These are phyloP conservation scores for Lasiurus borealis DNA, from an alignment of 2,113 vertebrate genomes.

Conservation along the genomic window DNA sequence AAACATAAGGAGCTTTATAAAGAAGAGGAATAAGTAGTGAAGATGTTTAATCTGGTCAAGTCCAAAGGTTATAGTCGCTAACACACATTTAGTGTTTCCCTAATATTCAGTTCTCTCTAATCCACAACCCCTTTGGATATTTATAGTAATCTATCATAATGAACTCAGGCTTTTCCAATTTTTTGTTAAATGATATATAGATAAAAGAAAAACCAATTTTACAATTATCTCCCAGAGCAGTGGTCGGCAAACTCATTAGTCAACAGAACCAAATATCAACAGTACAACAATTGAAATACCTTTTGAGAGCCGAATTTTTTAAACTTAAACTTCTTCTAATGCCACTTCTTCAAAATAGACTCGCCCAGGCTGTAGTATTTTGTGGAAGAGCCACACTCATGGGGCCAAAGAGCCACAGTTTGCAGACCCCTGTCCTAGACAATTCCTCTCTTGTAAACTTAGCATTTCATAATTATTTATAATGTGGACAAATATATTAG, in stretches of 20 bases:
- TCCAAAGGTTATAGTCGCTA: conserved; percentile 1
- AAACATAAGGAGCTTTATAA: conserved; percentile 72
- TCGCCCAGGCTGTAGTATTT: too few relatives aligned
- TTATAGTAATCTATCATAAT: conserved; percentile 53
- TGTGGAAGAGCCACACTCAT: too few relatives aligned
- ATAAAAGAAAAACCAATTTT: conserved; percentile 53
- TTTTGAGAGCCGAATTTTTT: too few relatives aligned
- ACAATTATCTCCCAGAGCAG: neutral
- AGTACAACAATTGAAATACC: too few relatives aligned
- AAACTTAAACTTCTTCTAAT: too few relatives aligned
- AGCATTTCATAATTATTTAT: conserved; percentile 43
- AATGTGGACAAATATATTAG: conserved; percentile 30
- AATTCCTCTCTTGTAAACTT: conserved; percentile 20
- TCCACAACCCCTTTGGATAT: neutral
- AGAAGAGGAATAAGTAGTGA: conserved; percentile 67
- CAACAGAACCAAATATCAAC: too few relatives aligned
- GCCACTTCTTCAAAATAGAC: too few relatives aligned
- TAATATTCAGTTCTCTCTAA: conserved; percentile 36
- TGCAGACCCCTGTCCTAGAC: neutral
- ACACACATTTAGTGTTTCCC: conserved; percentile 46
- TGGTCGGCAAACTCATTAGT: too few relatives aligned
- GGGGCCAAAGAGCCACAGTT: too few relatives aligned
- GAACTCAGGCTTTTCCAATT: neutral
- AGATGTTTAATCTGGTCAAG: conserved; percentile 61
- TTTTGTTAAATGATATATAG: conserved; percentile 38